Conservation (phyloP, 2,797 vertebrate species). For the Molothrus ater region DNA sequence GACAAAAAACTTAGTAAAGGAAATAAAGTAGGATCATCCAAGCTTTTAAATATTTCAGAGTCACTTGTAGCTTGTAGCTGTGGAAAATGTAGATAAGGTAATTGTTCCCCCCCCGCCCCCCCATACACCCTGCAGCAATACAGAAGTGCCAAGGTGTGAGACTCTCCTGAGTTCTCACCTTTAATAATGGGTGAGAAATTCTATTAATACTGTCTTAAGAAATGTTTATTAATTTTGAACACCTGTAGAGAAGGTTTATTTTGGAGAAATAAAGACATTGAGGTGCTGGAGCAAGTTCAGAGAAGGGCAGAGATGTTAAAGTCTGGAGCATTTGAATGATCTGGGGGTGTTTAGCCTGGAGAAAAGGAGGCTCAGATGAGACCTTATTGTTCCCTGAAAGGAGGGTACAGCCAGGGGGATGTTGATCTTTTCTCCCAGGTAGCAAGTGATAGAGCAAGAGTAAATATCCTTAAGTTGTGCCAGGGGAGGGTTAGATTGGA, state of each 20-base stretch:
- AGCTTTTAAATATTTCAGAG: not conserved
- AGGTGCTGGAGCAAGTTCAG: not conserved
- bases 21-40: not conserved
- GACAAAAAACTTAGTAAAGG: not conserved
- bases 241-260: not conserved
- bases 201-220: not conserved
- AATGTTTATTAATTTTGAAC: not conserved
- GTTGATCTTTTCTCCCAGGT: not conserved
- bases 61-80: not conserved
- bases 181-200: not conserved
- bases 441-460: not conserved
- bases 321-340: not conserved
- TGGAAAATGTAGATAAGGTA: not conserved
- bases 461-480: not conserved
- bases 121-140: not conserved
- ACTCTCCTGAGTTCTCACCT: not conserved
- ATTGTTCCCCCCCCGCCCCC: not conserved
- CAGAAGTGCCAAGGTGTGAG: rapidly evolving
- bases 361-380: not conserved
- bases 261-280: not conserved
- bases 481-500: not conserved
- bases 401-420: not conserved
- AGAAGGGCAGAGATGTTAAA: not conserved
- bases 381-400: not conserved
- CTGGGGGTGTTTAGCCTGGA: not conserved